Evolutionary conservation across 2,888 invertebrate genomes (phyloP).

Genomic region (Orchesella flavescens): DNA sequence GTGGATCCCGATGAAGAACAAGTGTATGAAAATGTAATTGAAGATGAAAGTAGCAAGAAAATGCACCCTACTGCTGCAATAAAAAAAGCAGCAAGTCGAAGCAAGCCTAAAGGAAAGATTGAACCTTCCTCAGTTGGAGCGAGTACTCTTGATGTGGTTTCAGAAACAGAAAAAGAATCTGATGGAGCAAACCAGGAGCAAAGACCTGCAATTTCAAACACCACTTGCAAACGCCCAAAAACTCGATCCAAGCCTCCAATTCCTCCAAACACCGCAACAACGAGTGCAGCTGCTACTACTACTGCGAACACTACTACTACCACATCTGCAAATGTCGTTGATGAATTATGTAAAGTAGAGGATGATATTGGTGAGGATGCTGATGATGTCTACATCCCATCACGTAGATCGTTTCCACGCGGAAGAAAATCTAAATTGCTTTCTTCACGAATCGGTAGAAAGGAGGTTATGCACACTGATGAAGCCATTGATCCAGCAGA

Average conservation of each 20-base stretch:
- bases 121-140: too few species aligned
- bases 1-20: background rate
- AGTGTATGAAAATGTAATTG: too few species aligned
- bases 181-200: background rate
- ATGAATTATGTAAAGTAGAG: too few species aligned
- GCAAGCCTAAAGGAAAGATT: too few species aligned
- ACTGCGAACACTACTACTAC: too few species aligned
- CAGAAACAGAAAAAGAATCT: background rate
- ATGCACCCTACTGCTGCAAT: background rate
- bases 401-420: conserved; percentile 30
- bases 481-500: conserved; percentile 55
- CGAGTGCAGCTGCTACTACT: too few species aligned
- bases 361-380: too few species aligned
- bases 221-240: background rate
- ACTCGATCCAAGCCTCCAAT: background rate
- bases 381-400: background rate
- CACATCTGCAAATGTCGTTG: too few species aligned
- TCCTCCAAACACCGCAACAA: too few species aligned
- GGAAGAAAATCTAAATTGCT: conserved; percentile 43
- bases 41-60: too few species aligned
- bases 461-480: conserved; percentile 41
- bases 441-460: conserved; percentile 27
- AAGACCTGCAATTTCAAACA: background rate
- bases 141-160: background rate
- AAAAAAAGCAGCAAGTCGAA: too few species aligned